Evolutionary conservation across 2,797 vertebrate genomes (phyloP), one percentile per base, ranked within the genome.

Genomic region (Enteromius thamalakanensis): DNA sequence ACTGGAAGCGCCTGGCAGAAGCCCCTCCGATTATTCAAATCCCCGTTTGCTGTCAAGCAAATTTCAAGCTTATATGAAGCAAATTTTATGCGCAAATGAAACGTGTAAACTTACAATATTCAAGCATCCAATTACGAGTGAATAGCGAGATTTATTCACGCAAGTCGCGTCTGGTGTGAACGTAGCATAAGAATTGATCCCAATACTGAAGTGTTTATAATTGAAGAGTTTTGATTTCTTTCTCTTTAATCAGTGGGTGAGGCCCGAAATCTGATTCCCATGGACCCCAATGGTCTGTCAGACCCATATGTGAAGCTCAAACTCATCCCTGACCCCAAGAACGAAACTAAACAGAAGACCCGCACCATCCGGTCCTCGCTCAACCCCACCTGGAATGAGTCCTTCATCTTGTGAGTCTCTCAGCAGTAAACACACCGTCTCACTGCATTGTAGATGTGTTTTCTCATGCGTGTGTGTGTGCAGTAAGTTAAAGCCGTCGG

Each of bases 241-340:
- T 29, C 4, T 80, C 4, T 83, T 91, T 91, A 4, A 83, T 32
- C 89, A 99, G 98, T 99, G 85, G 94, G 97, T 77, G 98, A 99
- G 82, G 97, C 97, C 74, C 96, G 96, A 88, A 99, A 99, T 90
- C 93, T 99, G 79, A 99, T 99, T 91, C 98, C 98, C 21, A 99
- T 99, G 98, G 98, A 99, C 91, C 98, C 98, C 21, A 99, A 99
- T 19, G 97, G 98, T 69, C 95, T 97, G 85, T 99, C 97, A 47
- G 98, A 99, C 88, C 98, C 98, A 0, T 99, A 99, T 0, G 97
- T 99, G 67, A 99, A 99, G 91, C 96, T 99, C 90, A 99, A 99
- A 88, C 96, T 99, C 85, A 98, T 98, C 89, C 98, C 98, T 5
- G 98, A 99, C 86, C 98, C 98, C 49, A 98, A 98, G 93, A 98